Evolutionary conservation across 2,797 vertebrate genomes (phyloP), one percentile per base, ranked within the genome.

Genomic region (Babyrousa celebensis): DNA sequence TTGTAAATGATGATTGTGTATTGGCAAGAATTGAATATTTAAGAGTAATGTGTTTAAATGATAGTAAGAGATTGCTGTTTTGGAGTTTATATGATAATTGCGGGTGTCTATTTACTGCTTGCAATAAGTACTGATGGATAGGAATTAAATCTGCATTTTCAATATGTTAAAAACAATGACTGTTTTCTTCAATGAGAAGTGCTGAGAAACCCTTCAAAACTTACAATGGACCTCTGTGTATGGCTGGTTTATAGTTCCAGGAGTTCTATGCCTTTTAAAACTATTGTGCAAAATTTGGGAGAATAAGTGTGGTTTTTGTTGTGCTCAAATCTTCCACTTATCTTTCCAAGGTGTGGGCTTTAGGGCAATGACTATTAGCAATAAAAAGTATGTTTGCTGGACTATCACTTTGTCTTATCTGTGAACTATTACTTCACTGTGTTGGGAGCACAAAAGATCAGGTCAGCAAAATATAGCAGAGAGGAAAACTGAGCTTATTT

Each of bases 1-100:
- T 78, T 93, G 86, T 95, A 90, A 97, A 92, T 91, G 62, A 95
- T 85, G 67, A 68, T 43, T 65, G 2, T 65, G 6, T 77, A 68
- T 71, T 86, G 65, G 48, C 56, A 92, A 85, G 43, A 87, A 82
- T 0, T 58, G 48, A 84, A 75, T 94, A 72, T 80, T 86, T 89
- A 62, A 67, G 77, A 58, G 36, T 75, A 95, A 67, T 95, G 89
- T 83, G 60, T 84, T 93, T 86, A 97, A 80, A 23, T 43, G 12
- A 36, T 29, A 70, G 65, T 27, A 84, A 54, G 40, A 67, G 40
- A 82, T 25, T 67, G 12, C 16, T 56, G 43, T 52, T 96, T 87
- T 82, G 16, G 68, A 89, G 54, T 52, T 74, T 84, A 67, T 58
- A 56, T 48, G 63, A 40, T 77, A 87, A 77, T 8, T 54, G 8